phyloP scores from a whole-genome alignment of 2,797 vertebrate genomes.

The Amblyopsis hoosieri region DNA sequence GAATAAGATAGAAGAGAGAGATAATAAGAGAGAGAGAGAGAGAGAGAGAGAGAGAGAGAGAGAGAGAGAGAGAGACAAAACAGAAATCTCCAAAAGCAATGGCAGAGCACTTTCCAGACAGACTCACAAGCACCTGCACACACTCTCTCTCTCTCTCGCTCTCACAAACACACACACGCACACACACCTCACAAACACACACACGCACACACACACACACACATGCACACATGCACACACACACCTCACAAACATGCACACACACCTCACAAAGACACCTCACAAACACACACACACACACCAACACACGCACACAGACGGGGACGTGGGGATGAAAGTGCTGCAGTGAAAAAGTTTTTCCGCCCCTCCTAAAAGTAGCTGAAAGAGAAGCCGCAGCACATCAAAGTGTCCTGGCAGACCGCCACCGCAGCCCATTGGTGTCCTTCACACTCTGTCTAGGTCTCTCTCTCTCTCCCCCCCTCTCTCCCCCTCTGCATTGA shows the following conservation, averaged over 20 bases:
- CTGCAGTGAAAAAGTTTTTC: slow-evolving; percentile 65
- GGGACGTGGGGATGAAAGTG: slow-evolving; percentile 65
- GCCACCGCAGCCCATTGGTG: slow-evolving; percentile 64
- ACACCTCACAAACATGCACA: slow-evolving; percentile 6
- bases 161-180: no score
- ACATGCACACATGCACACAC: not conserved
- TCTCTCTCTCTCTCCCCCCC: slow-evolving; percentile 7
- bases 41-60: slow-evolving; percentile 9
- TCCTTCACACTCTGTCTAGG: slow-evolving; percentile 59
- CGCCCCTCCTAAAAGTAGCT: slow-evolving; percentile 71
- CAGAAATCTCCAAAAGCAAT: slow-evolving; percentile 37
- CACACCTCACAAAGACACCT: no score
- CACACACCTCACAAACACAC: slow-evolving; percentile 1
- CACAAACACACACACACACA: slow-evolving; percentile 13
- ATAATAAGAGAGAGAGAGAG: not conserved
- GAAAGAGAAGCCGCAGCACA: slow-evolving; percentile 75
- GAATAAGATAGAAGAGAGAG: not conserved
- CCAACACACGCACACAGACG: slow-evolving; percentile 8
- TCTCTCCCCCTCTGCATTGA: slow-evolving; percentile 46
- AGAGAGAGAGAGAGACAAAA: slow-evolving; percentile 11
- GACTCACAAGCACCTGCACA: slow-evolving; percentile 4
- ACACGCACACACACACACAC: not conserved
- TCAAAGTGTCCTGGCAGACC: slow-evolving; percentile 77
- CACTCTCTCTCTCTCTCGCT: no score
- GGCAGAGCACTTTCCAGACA: slow-evolving; percentile 33